A percentile compares a stretch with the other conserved stretches of the same genome.
Evolutionary conservation across 2,113 vertebrate genomes (phyloP).

Genomic region (Gymnarchus niloticus): DNA sequence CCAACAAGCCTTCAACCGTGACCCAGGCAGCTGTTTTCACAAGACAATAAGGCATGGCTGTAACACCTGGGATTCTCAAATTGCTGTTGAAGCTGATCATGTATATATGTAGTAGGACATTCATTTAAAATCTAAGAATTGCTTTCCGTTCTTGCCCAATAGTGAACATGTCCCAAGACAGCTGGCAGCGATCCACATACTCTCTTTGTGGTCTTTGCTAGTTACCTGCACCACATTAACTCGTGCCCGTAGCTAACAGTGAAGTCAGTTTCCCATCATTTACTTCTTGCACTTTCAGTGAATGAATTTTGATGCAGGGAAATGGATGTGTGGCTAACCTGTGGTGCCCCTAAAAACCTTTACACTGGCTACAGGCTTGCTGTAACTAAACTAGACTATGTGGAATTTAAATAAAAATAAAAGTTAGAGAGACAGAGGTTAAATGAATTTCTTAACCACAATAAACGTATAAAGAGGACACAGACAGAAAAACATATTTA

Average conservation of each 20-base stretch:
- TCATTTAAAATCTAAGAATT: not conserved
- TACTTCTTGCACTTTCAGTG: not conserved
- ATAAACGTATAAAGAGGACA: not conserved
- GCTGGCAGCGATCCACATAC: not conserved
- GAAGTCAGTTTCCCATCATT: not conserved
- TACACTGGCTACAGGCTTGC: no score
- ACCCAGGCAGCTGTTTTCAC: not conserved
- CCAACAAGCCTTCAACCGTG: not conserved
- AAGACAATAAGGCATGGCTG: not conserved
- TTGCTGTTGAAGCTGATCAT: not conserved
- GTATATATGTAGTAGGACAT: not conserved
- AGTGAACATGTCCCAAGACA: not conserved
- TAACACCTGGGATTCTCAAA: not conserved
- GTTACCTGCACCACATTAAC: not conserved
- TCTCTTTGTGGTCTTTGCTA: not conserved
- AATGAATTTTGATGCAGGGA: not conserved
- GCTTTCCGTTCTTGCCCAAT: not conserved
- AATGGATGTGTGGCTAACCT: no score
- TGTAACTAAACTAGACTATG: not conserved
- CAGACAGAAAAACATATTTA: not conserved
- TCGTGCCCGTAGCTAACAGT: not conserved
- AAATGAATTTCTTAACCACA: not conserved
- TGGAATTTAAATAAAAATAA: not conserved
- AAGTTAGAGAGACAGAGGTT: not conserved
- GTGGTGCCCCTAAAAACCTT: no score